Evolutionary conservation across 2,113 vertebrate genomes (phyloP).

Genomic region (Equus quagga): DNA sequence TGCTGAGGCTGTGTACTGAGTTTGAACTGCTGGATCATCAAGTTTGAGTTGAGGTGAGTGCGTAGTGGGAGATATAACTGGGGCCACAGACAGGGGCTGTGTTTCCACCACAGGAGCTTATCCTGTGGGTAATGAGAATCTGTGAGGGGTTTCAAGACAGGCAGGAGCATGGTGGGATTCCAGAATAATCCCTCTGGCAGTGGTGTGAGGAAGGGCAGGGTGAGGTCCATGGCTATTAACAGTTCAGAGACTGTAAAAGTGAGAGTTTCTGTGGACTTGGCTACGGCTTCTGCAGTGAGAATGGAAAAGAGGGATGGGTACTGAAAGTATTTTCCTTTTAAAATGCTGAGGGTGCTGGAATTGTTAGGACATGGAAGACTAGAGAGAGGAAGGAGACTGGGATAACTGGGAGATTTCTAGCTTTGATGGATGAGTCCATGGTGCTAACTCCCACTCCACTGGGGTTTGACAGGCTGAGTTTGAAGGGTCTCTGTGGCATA

Average conservation of each 20-base stretch:
- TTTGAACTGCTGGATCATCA: not conserved
- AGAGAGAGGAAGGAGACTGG: too few relatives aligned
- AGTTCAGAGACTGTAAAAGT: too few relatives aligned
- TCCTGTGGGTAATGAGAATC: not conserved
- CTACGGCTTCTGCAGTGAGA: accelerated
- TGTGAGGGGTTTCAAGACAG: not conserved
- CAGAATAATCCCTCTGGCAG: not conserved
- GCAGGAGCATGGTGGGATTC: accelerated
- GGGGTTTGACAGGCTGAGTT: not conserved
- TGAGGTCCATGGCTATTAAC: not conserved
- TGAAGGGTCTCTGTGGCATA: not conserved
- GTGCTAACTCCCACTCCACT: too few relatives aligned
- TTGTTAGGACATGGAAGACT: not conserved
- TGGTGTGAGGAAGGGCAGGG: not conserved
- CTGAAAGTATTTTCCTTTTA: not conserved
- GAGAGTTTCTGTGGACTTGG: not conserved
- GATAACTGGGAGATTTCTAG: accelerated
- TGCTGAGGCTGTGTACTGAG: not conserved
- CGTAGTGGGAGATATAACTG: too few relatives aligned
- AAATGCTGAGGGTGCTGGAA: not conserved
- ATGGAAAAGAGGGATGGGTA: not conserved
- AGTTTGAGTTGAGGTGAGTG: not conserved
- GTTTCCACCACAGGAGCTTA: not conserved
- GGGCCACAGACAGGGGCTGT: too few relatives aligned
- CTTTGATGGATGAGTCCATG: not conserved